Conservation (phyloP, 2,113 vertebrate genomes). For the Perccottus glenii region DNA sequence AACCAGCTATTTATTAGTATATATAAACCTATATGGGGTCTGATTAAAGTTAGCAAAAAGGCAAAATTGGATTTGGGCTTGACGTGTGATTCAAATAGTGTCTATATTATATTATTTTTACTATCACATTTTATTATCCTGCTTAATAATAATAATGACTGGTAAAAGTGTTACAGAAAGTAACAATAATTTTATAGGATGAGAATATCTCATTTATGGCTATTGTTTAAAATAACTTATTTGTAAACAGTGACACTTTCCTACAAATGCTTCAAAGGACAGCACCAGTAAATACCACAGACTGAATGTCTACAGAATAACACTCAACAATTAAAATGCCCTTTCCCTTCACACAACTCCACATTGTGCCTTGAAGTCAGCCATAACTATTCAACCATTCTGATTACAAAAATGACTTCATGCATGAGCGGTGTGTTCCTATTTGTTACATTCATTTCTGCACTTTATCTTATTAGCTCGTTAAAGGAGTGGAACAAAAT, state of each 20-base stretch:
- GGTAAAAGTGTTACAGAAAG: too few species aligned
- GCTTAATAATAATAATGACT: too few species aligned
- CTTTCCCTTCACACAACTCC: neutral
- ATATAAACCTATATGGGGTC: too few species aligned
- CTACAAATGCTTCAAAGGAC: neutral
- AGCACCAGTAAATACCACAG: neutral
- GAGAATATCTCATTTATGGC: too few species aligned
- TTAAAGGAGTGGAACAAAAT: slow-evolving; percentile 50
- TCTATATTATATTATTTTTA: too few species aligned
- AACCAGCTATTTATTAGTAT: neutral
- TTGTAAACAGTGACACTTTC: neutral
- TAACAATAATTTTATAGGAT: too few species aligned
- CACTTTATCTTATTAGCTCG: slow-evolving; percentile 52
- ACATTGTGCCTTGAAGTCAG: slow-evolving; percentile 30
- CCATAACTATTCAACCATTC: slow-evolving; percentile 29
- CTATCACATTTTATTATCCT: too few species aligned
- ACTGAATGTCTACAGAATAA: slow-evolving; percentile 7
- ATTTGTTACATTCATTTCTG: slow-evolving; percentile 41
- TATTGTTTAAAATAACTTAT: too few species aligned
- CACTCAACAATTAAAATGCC: slow-evolving; percentile 11
- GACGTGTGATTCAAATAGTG: too few species aligned
- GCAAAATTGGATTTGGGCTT: too few species aligned
- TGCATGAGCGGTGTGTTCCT: slow-evolving; percentile 30
- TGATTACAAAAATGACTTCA: slow-evolving; percentile 32
- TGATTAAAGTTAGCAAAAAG: too few species aligned